Base-by-base conservation (phyloP, 1,140 invertebrate species). In the Drosophila bocki region DNA sequence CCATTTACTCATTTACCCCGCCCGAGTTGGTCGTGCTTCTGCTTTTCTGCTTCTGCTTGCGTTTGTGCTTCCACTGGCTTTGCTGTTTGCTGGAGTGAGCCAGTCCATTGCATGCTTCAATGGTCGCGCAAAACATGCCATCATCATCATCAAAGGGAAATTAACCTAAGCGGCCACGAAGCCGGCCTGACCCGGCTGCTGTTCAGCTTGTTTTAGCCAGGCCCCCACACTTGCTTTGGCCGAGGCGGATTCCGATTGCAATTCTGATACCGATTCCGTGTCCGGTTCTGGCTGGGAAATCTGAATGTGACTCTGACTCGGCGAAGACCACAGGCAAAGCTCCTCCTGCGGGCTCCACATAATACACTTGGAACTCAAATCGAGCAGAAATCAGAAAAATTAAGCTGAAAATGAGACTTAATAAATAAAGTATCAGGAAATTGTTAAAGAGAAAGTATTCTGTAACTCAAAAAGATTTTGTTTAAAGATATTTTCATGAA, bases 151-250 rank as follows among this genome's bases (percentile, higher is more conserved):
- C 69, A 72, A 88, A 88, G 84, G 80, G 85, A 90, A 88, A 84
- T 90, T 84, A 83, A 88, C 84, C 84, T 84, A 88, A 88, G 77
- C 85, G 85, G 80, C 84, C 84, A 90, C 87, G 80, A 84, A 88
- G 80, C 77, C 80, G 80, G 50, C 33, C 33, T 19, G 51, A 19
- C 17, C 33, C 32, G 51, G 33, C 53, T 37, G 53, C 76, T 82
- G 83, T 57, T 69, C 35, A 33, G 64, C 68, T 71, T 69, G 68
- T 69, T 71, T 37, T 32, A 35, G 59, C 59, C 64, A 39, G 59
- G 47, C 29, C 37, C 29, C 37, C 45, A 37, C 13, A 39, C 60
- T 22, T 44, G 19, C 56, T 26, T 29, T 41, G 65, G 12, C 19
- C 33, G 1, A n/a, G 44, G 22, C n/a, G 37, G 39, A 33, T 11